Conservation (phyloP, 2,888 invertebrate species). For the Tuberolachnus salignus region DNA sequence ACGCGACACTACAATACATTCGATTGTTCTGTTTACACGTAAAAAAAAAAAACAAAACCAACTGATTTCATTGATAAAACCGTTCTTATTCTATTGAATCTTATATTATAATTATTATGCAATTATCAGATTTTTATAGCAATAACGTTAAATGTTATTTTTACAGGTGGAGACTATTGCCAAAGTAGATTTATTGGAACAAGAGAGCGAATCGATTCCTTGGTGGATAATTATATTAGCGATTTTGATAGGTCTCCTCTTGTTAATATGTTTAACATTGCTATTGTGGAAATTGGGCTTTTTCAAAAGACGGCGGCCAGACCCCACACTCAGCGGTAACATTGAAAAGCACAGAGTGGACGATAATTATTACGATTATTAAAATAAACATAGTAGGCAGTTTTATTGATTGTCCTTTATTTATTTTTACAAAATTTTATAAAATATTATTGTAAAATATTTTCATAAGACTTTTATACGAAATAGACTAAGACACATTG, state of each 20-base stretch:
- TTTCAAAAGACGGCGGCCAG: slow-evolving; percentile 84
- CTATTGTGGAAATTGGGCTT: slow-evolving; percentile 88
- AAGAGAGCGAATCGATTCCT: slow-evolving; percentile 75
- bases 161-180: slow-evolving; percentile 80
- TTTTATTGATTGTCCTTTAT: background rate
- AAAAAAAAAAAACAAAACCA: too few species aligned
- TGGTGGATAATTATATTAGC: slow-evolving; percentile 88
- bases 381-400: background rate
- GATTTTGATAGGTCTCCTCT: slow-evolving; percentile 79
- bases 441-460: slow-evolving; percentile 21
- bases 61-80: too few species aligned
- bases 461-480: slow-evolving; percentile 47
- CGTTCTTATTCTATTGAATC: background rate
- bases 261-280: slow-evolving; percentile 79
- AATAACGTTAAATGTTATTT: too few species aligned
- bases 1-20: too few species aligned
- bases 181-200: slow-evolving; percentile 80
- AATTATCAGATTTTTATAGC: too few species aligned
- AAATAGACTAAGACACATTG: slow-evolving; percentile 27
- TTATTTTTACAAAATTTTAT: slow-evolving; percentile 15
- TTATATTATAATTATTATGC: background rate
- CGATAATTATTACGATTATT: slow-evolving; percentile 66
- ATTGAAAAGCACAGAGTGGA: slow-evolving; percentile 77
- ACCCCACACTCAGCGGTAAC: slow-evolving; percentile 81
- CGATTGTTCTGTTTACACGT: too few species aligned